Percentiles rank a stretch among this genome's conserved stretches.
Conservation (phyloP, 2,888 invertebrate species). For the Sturmia bella region DNA sequence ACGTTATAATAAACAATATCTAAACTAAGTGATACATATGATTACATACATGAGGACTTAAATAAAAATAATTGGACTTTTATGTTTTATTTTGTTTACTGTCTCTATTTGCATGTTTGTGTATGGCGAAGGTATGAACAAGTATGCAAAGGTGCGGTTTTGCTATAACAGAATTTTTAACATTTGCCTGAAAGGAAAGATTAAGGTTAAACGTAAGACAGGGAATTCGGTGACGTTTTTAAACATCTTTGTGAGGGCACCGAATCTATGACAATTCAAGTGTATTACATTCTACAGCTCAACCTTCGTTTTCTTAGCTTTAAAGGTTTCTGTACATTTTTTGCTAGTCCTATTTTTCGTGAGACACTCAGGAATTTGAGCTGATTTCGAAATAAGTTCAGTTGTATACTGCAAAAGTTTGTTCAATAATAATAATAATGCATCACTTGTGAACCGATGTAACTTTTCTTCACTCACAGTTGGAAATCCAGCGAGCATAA, state of each 20-base stretch:
- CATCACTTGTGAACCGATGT: too few species aligned
- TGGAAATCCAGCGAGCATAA: too few species aligned
- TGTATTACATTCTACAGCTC: too few species aligned
- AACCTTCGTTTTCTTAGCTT: too few species aligned
- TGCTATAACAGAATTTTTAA: conserved; percentile 29
- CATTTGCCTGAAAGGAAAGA: conserved; percentile 31
- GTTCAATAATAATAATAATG: too few species aligned
- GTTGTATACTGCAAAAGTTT: too few species aligned
- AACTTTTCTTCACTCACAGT: too few species aligned
- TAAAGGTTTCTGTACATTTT: too few species aligned
- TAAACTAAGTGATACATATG: conserved; percentile 47
- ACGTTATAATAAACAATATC: conserved; percentile 69
- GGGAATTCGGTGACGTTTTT: conserved; percentile 7
- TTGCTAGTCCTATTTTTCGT: too few species aligned
- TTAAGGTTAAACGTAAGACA: conserved; percentile 41
- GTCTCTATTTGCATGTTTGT: conserved; percentile 61
- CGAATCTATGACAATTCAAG: neutral
- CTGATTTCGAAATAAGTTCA: too few species aligned
- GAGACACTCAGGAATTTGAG: too few species aligned
- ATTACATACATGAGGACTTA: neutral
- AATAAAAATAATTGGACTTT: neutral
- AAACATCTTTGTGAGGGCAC: conserved; percentile 19
- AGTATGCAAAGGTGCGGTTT: conserved; percentile 77
- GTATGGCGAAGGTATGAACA: conserved; percentile 49
- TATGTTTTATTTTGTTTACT: conserved; percentile 33